Conservation (phyloP, 2,888 invertebrate genomes). For the Zhengitettix transpicula region DNA sequence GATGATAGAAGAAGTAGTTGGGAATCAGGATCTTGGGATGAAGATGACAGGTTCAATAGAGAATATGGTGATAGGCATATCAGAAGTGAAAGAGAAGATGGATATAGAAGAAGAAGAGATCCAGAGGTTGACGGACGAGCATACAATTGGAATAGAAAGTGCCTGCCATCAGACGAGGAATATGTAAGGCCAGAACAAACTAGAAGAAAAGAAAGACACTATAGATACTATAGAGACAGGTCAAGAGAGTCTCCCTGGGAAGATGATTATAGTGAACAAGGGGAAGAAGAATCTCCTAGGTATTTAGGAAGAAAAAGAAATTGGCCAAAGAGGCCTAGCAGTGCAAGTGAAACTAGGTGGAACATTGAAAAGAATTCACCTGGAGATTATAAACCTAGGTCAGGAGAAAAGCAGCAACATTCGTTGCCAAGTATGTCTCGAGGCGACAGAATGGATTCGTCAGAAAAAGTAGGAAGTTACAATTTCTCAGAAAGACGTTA, state of each 20-base stretch:
- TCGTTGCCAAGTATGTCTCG: constrained; percentile 1
- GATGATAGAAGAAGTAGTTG: constrained; percentile 26
- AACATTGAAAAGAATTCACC: constrained; percentile 8
- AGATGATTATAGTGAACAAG: constrained; percentile 32
- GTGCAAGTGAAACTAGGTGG: constrained; percentile 33
- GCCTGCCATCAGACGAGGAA: constrained; percentile 1
- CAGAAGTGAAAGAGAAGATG: constrained; percentile 9
- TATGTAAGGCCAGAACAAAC: constrained; percentile 23
- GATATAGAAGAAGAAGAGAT: constrained; percentile 22
- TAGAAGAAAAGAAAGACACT: constrained; percentile 26
- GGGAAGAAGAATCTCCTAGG: constrained; percentile 22
- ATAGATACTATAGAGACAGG: constrained; percentile 22
- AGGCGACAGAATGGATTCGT: constrained; percentile 1
- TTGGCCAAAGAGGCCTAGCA: constrained; percentile 36
- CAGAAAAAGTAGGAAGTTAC: constrained; percentile 3
- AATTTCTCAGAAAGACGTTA: constrained; percentile 17
- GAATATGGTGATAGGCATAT: constrained; percentile 6
- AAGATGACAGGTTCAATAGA: constrained; percentile 34
- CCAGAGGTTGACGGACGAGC: constrained; percentile 5
- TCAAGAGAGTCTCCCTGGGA: constrained; percentile 40
- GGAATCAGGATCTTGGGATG: constrained; percentile 36
- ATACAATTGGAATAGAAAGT: constrained; percentile 7
- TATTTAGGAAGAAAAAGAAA: constrained; percentile 22
- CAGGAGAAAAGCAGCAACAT: constrained; percentile 8
- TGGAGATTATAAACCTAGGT: constrained; percentile 8